Conservation (phyloP, 1,140 invertebrate genomes). For the Forficula auricularia region DNA sequence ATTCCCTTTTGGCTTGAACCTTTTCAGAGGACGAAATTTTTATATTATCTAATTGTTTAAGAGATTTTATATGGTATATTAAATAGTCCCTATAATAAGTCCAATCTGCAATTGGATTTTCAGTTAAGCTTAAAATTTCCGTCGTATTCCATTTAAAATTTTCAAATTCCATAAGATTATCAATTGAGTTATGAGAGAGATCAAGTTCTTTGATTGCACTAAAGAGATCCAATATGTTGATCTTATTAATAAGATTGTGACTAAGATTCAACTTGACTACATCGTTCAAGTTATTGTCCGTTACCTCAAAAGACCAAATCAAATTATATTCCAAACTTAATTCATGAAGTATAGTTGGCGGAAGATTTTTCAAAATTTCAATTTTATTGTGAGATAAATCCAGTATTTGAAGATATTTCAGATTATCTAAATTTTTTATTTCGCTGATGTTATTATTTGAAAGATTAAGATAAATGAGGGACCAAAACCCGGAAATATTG, state of each 20-base stretch:
- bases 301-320: conserved; percentile 6
- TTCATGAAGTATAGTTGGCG: conserved; percentile 5
- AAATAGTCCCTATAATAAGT: conserved; percentile 8
- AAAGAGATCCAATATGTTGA: conserved; percentile 13
- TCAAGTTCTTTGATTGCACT: conserved; percentile 11
- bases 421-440: conserved; percentile 14
- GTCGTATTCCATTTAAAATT: conserved; percentile 14
- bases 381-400: conserved; percentile 13
- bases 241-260: conserved; percentile 7
- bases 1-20: no score
- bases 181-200: conserved; percentile 11
- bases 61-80: no score
- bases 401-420: conserved; percentile 14
- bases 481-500: conserved; percentile 19
- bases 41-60: no score
- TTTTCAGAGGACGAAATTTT: no score
- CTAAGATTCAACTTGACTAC: conserved; percentile 11
- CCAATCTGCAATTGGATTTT: conserved; percentile 14
- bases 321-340: conserved; percentile 11
- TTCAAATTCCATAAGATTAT: conserved; percentile 13
- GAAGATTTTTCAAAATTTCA: conserved; percentile 9
- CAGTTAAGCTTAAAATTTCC: conserved; percentile 13
- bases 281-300: conserved; percentile 10
- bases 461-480: conserved; percentile 17
- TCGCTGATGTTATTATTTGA: conserved; percentile 15